A percentile compares a stretch with the other conserved stretches of the same genome.
These are phyloP conservation scores for Fragum fragum DNA, from an alignment of 2,888 invertebrate genomes.

Conservation along the genomic window DNA sequence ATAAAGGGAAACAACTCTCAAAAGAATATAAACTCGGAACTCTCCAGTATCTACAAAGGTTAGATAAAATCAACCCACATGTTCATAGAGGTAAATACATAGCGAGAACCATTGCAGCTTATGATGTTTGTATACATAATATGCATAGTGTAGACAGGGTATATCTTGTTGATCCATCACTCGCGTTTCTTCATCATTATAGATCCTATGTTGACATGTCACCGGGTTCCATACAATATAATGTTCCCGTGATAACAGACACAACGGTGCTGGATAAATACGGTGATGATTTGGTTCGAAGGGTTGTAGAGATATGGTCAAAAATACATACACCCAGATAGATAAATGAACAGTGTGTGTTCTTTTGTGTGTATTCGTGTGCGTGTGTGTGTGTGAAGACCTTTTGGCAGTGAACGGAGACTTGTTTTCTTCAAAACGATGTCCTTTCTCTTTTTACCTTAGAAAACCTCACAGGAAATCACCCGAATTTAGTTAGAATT, in stretches of 20 bases:
- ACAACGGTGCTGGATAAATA: neutral
- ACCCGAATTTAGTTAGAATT: too few relatives aligned
- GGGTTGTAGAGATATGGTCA: neutral
- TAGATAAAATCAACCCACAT: neutral
- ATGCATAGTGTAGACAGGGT: neutral
- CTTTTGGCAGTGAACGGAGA: too few relatives aligned
- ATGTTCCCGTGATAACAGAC: neutral
- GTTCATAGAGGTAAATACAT: neutral
- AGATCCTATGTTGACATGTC: neutral
- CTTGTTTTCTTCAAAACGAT: too few relatives aligned
- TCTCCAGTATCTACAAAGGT: neutral
- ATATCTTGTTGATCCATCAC: neutral
- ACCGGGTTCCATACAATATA: neutral
- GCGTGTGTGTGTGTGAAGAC: too few relatives aligned
- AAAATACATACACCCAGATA: neutral
- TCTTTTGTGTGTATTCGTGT: too few relatives aligned
- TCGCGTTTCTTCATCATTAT: slow-evolving; percentile 7
- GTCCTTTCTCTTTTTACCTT: too few relatives aligned
- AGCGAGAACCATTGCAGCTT: neutral
- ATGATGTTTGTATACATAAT: neutral
- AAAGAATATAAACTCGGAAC: neutral
- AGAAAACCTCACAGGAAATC: too few relatives aligned
- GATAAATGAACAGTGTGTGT: too few relatives aligned
- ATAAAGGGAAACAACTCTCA: neutral
- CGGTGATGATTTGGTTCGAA: neutral